Evolutionary conservation across 1,140 invertebrate species (phyloP).

Genomic region (Drosophila ercepeae): DNA sequence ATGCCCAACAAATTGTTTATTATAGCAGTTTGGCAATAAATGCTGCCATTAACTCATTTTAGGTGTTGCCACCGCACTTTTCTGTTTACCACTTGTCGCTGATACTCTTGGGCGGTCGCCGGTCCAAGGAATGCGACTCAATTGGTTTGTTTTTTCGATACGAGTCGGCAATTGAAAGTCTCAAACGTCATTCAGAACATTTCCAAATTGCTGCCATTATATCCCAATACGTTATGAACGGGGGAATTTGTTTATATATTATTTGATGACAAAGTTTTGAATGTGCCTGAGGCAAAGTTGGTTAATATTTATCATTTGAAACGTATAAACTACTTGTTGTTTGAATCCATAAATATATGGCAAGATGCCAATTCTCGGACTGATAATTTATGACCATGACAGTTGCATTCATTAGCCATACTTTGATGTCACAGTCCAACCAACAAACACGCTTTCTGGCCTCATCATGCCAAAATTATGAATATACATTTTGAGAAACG

Average conservation of each 20-base stretch:
- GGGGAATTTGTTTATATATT: conserved; percentile 17
- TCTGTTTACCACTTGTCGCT: conserved; percentile 22
- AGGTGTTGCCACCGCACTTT: conserved; percentile 76
- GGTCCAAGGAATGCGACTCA: too few species aligned
- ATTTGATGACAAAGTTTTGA: too few species aligned
- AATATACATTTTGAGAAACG: conserved; percentile 31
- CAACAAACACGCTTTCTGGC: conserved; percentile 2
- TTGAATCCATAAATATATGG: background rate
- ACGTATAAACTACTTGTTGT: conserved; percentile 19
- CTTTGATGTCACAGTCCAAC: conserved; percentile 33
- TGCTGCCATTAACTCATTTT: conserved; percentile 76
- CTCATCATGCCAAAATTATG: conserved; percentile 36
- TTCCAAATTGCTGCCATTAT: conserved; percentile 4
- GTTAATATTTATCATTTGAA: background rate
- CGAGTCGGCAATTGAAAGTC: background rate
- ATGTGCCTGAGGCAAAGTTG: background rate
- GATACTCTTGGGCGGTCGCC: conserved; percentile 6
- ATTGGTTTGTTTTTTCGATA: conserved; percentile 15
- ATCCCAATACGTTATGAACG: background rate
- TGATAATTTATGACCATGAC: conserved; percentile 17
- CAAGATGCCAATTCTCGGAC: background rate
- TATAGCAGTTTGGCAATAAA: conserved; percentile 79
- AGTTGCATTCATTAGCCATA: conserved; percentile 34
- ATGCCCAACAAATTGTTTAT: conserved; percentile 81
- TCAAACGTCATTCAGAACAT: background rate